phyloP scores from a whole-genome alignment of 2,113 vertebrate species.

The Macrotis lagotis region DNA sequence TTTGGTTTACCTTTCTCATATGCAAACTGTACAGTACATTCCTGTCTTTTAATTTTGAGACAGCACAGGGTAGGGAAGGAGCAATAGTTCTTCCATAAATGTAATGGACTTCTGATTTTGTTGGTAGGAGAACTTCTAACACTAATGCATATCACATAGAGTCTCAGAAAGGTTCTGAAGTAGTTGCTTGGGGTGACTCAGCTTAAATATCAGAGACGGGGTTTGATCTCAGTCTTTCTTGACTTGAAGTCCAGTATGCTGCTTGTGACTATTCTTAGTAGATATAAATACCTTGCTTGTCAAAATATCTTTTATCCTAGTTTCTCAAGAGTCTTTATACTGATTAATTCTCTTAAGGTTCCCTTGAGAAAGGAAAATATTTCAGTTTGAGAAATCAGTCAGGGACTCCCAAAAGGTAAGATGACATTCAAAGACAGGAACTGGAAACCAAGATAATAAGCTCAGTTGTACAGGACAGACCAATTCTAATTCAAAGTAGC shows the following conservation, averaged over 20 bases:
- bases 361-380: conserved; percentile 14
- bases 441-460: neutral
- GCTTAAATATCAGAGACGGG: neutral
- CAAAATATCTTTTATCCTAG: conserved; percentile 28
- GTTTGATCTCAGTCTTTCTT: neutral
- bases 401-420: conserved; percentile 11
- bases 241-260: neutral
- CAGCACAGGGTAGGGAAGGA: neutral
- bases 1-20: too few species aligned
- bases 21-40: neutral
- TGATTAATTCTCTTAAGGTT: neutral
- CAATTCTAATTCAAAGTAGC: neutral
- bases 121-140: neutral
- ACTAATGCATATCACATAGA: neutral
- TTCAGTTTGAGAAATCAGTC: conserved; percentile 27
- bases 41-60: neutral
- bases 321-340: neutral
- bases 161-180: neutral
- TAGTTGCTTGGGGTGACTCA: neutral
- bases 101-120: neutral
- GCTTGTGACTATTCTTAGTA: neutral
- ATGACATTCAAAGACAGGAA: neutral
- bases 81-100: neutral
- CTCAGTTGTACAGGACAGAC: neutral
- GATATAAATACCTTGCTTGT: conserved; percentile 25